These are phyloP conservation scores for Protaetia brevitarsis DNA, from an alignment of 1,140 invertebrate species.

Conservation along the genomic window DNA sequence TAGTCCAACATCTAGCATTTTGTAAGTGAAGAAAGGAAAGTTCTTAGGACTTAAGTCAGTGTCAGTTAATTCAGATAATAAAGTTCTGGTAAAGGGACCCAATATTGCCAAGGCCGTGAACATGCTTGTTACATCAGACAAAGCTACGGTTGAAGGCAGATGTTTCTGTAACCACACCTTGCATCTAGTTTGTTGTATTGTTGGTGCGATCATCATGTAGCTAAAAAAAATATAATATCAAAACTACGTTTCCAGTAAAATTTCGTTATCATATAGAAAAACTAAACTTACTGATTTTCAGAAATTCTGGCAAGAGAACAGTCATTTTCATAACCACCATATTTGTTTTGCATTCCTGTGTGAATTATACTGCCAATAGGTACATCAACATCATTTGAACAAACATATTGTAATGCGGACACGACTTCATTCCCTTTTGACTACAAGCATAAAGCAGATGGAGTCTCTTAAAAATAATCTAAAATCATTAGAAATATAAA, in stretches of 20 bases:
- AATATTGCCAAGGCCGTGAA: conserved; percentile 98
- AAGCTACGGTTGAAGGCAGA: conserved; percentile 75
- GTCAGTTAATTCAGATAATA: conserved; percentile 90
- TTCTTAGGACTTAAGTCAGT: conserved; percentile 82
- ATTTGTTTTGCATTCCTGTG: conserved; percentile 96
- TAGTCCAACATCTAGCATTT: conserved; percentile 90
- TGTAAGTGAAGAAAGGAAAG: conserved; percentile 94
- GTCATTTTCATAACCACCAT: conserved; percentile 97
- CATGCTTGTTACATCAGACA: conserved; percentile 93
- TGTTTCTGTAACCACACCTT: conserved; percentile 89
- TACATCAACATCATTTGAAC: conserved; percentile 95
- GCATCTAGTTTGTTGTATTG: conserved; percentile 93
- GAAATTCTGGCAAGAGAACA: conserved; percentile 88
- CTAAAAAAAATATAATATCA: conserved; percentile 67
- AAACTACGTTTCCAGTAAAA: too few relatives aligned
- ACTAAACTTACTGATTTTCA: conserved; percentile 74
- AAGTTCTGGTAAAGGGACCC: conserved; percentile 85
- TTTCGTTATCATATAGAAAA: not conserved
- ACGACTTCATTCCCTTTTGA: conserved; percentile 86
- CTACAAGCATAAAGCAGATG: conserved; percentile 46
- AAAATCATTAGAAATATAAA: not conserved
- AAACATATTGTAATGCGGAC: conserved; percentile 87
- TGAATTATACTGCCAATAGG: conserved; percentile 93
- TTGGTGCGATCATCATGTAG: conserved; percentile 98
- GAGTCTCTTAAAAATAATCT: not conserved